Evolutionary conservation across 2,113 vertebrate species (phyloP).

Genomic region (Nyctibius bracteatus): DNA sequence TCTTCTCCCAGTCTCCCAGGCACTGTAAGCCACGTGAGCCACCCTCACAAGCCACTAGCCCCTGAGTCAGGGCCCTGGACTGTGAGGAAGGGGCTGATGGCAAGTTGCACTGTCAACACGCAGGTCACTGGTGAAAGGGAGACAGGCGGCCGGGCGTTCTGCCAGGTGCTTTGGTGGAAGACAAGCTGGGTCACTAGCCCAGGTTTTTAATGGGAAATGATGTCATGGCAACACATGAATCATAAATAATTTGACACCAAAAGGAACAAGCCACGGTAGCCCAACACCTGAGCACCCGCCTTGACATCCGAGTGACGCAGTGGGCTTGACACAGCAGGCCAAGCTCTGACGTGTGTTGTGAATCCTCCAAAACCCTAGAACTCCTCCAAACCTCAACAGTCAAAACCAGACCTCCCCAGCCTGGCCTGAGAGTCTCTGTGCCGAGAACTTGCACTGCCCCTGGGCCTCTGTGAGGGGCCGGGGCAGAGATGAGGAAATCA

Average conservation of each 20-base stretch:
- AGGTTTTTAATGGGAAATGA: neutral
- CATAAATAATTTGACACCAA: slow-evolving; percentile 11
- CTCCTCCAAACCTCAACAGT: neutral
- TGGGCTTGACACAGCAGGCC: neutral
- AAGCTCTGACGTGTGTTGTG: neutral
- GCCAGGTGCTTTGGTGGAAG: neutral
- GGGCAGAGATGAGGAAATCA: neutral
- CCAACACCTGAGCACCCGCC: neutral
- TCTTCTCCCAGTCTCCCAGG: neutral
- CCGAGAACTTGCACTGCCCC: neutral
- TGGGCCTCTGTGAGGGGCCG: neutral
- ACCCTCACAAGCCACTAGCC: neutral
- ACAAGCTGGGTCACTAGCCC: neutral
- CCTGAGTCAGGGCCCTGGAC: neutral
- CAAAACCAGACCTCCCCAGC: neutral
- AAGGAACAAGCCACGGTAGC: neutral
- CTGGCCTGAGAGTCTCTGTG: neutral
- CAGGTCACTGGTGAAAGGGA: neutral
- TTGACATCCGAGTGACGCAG: neutral
- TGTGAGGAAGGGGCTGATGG: neutral
- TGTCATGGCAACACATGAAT: slow-evolving; percentile 19
- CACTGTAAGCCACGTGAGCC: neutral
- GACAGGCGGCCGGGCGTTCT: accelerated
- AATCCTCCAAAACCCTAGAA: neutral
- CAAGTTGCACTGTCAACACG: accelerated